Percentiles rank a stretch among this genome's conserved stretches.
Evolutionary conservation across 2,113 vertebrate genomes (phyloP).

Genomic region (Sterrhoptilus dennistouni): DNA sequence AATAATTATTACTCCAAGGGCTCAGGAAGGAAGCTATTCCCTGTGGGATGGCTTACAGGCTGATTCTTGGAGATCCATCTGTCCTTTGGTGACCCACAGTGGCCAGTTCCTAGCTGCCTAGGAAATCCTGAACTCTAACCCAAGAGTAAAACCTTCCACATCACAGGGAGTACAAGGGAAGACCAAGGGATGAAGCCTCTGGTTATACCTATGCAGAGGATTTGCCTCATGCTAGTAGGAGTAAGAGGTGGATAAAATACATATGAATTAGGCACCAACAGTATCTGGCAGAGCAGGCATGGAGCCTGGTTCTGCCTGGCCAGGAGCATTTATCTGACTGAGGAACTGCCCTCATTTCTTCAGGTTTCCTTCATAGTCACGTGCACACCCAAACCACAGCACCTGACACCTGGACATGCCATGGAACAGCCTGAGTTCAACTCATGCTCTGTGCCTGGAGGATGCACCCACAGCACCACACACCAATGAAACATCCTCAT

Average conservation of each 20-base stretch:
- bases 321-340: not conserved
- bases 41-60: not conserved
- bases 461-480: not conserved
- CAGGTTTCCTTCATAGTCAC: fast-evolving
- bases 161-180: not conserved
- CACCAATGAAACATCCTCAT: not conserved
- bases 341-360: not conserved
- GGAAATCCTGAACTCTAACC: not conserved
- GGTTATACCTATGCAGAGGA: not conserved
- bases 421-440: not conserved
- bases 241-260: not conserved
- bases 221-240: not conserved
- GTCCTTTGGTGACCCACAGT: not conserved
- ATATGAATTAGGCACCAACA: not conserved
- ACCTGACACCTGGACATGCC: not conserved
- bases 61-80: not conserved
- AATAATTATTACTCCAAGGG: not conserved
- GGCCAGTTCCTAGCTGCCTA: not conserved
- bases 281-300: not conserved
- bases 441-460: not conserved
- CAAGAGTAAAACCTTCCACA: not conserved
- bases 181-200: not conserved
- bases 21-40: not conserved
- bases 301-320: not conserved
- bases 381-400: not conserved